A percentile compares a stretch with the other conserved stretches of the same genome.
Conservation (phyloP, 2,888 invertebrate genomes). For the Tipula confusa region DNA sequence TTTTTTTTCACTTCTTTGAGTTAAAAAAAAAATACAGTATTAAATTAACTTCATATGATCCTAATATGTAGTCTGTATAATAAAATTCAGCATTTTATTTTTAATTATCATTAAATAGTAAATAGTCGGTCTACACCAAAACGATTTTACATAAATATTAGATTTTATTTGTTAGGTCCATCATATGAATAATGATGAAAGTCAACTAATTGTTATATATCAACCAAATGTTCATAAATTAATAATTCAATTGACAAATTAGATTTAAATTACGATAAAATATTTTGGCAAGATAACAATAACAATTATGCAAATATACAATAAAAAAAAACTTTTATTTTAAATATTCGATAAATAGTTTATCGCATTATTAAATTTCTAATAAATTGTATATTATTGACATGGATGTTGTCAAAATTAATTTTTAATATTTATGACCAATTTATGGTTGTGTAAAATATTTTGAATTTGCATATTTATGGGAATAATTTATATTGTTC, state of each 20-base stretch:
- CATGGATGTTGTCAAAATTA: neutral
- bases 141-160: too few relatives aligned
- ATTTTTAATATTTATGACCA: neutral
- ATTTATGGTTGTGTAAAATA: neutral
- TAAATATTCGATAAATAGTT: neutral
- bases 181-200: too few relatives aligned
- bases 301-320: neutral
- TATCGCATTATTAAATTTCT: slow-evolving; percentile 20
- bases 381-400: neutral
- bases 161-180: too few relatives aligned
- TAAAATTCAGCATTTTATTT: too few relatives aligned
- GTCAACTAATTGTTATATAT: too few relatives aligned
- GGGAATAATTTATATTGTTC: neutral
- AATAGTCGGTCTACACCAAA: too few relatives aligned
- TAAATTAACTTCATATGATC: too few relatives aligned
- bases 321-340: neutral
- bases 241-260: neutral
- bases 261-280: neutral
- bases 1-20: too few relatives aligned
- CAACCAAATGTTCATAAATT: neutral
- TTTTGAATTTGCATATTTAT: neutral
- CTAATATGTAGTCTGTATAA: too few relatives aligned
- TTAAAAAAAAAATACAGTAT: too few relatives aligned
- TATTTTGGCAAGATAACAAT: neutral
- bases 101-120: too few relatives aligned